Evolutionary conservation across 2,797 vertebrate species (phyloP).

Genomic region (Halcyon badia): DNA sequence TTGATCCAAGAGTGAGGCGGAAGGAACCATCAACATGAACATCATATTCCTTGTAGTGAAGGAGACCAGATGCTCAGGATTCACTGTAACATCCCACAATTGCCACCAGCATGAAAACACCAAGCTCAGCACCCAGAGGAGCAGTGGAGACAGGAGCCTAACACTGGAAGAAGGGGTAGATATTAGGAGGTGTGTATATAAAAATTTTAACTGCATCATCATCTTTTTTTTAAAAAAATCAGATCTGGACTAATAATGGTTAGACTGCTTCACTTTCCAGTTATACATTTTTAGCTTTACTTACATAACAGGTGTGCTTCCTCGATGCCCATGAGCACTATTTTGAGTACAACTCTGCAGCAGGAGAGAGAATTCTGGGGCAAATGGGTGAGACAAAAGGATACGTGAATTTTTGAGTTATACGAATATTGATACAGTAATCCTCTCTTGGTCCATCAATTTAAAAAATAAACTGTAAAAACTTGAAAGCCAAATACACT

Average conservation of each 20-base stretch:
- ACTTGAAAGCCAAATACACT: not conserved
- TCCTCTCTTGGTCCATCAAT: not conserved
- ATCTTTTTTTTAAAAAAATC: not conserved
- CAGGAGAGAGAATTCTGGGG: not conserved
- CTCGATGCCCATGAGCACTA: not conserved
- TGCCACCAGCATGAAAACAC: not conserved
- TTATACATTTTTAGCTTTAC: not conserved
- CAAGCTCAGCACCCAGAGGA: not conserved
- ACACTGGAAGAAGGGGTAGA: not conserved
- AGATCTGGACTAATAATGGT: not conserved
- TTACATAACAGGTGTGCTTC: not conserved
- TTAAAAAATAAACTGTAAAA: not conserved
- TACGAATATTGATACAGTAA: not conserved
- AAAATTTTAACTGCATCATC: not conserved
- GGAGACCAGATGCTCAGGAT: not conserved
- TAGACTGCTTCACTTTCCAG: not conserved
- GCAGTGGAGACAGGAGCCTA: not conserved
- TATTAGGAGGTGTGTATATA: not conserved
- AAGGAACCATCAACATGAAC: not conserved
- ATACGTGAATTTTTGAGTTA: not conserved
- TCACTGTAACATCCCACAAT: rapidly evolving
- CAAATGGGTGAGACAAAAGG: not conserved
- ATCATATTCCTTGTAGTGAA: not conserved
- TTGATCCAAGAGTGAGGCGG: not conserved
- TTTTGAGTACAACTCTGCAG: not conserved